These are phyloP conservation scores for Lasioglossum marginatum DNA, from an alignment of 2,888 invertebrate genomes.

Conservation along the genomic window DNA sequence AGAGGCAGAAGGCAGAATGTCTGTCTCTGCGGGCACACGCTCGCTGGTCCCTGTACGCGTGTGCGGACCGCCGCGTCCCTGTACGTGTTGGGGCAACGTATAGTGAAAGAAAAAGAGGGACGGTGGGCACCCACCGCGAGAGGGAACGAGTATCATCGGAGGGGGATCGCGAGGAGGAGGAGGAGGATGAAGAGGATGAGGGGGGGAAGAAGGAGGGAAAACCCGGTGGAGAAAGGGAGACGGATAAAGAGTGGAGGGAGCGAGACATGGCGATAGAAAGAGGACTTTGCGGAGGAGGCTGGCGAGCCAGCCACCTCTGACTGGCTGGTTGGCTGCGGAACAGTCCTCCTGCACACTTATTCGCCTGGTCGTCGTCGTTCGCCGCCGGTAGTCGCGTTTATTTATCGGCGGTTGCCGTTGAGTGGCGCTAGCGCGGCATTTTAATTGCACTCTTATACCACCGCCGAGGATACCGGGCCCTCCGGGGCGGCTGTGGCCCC, in stretches of 20 bases:
- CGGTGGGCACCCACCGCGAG: slow-evolving; percentile 17
- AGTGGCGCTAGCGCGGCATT: slow-evolving; percentile 84
- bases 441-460: slow-evolving; percentile 84
- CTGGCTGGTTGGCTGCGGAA: slow-evolving; percentile 70
- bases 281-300: slow-evolving; percentile 65
- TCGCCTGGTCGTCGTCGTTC: slow-evolving; percentile 66
- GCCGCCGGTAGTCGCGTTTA: slow-evolving; percentile 80
- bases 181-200: not conserved
- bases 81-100: slow-evolving; percentile 20
- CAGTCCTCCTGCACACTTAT: slow-evolving; percentile 79
- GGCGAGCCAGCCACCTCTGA: slow-evolving; percentile 64
- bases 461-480: slow-evolving; percentile 66
- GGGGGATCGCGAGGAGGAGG: not conserved
- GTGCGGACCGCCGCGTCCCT: slow-evolving; percentile 11
- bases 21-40: slow-evolving; percentile 56
- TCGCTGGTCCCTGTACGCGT: slow-evolving; percentile 6
- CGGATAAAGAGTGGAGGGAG: not conserved
- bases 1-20: slow-evolving; percentile 79
- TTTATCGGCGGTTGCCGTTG: slow-evolving; percentile 84
- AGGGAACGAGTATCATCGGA: slow-evolving; percentile 28
- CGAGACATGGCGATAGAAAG: slow-evolving; percentile 27
- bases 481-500: slow-evolving; percentile 54
- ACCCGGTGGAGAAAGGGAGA: slow-evolving; percentile 25
- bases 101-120: slow-evolving; percentile 32
- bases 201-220: slow-evolving; percentile 29